These are phyloP conservation scores for Amiota mariae DNA, from an alignment of 2,888 invertebrate species.

Conservation along the genomic window DNA sequence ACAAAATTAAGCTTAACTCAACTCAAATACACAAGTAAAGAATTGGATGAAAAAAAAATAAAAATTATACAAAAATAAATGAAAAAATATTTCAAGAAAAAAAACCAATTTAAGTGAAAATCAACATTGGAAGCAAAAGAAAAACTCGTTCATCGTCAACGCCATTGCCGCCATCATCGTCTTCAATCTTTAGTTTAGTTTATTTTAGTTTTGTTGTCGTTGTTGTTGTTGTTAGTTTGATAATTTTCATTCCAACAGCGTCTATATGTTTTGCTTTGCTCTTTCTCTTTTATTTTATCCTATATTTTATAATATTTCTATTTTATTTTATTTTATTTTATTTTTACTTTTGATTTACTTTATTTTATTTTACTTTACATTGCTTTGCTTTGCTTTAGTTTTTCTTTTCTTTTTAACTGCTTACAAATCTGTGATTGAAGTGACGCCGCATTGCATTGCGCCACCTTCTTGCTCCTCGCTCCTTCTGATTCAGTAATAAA, in stretches of 20 bases:
- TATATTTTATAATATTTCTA: slow-evolving; percentile 22
- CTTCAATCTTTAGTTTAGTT: neutral
- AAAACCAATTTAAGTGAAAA: neutral
- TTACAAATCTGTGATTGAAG: slow-evolving; percentile 25
- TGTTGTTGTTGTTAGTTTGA: slow-evolving; percentile 23
- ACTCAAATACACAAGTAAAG: slow-evolving; percentile 4
- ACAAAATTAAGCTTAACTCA: neutral
- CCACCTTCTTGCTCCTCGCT: neutral
- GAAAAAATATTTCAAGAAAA: neutral
- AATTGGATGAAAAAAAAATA: neutral
- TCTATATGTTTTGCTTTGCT: slow-evolving; percentile 37
- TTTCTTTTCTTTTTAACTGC: neutral
- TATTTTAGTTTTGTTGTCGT: neutral
- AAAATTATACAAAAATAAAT: neutral
- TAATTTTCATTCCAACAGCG: slow-evolving; percentile 32
- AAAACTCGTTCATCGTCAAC: neutral
- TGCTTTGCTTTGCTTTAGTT: slow-evolving; percentile 12
- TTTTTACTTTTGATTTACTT: slow-evolving; percentile 42
- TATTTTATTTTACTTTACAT: slow-evolving; percentile 41
- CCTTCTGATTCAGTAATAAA: neutral
- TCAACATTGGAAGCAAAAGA: too few relatives aligned
- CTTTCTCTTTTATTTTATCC: slow-evolving; percentile 47
- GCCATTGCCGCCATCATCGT: too few relatives aligned
- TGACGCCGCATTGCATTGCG: neutral
- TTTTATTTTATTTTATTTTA: slow-evolving; percentile 39